These are phyloP conservation scores for Ashinkailepas kermadecensis DNA, from an alignment of 2,888 invertebrate genomes.

Conservation along the genomic window DNA sequence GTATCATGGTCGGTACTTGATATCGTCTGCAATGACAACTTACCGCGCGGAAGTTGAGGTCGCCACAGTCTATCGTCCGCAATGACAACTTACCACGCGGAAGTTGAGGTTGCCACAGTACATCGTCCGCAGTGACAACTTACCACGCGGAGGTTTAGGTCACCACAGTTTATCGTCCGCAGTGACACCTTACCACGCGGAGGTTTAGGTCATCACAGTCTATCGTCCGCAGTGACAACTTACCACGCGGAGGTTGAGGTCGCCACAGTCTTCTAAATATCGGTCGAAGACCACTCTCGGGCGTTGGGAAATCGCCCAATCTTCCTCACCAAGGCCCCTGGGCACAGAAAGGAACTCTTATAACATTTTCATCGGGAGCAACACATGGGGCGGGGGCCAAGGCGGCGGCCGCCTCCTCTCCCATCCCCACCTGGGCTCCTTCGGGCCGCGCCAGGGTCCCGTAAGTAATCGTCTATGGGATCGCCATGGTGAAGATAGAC, in stretches of 20 bases:
- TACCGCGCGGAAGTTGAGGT: too few species aligned
- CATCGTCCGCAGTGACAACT: not conserved
- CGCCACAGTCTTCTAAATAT: not conserved
- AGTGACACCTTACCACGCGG: not conserved
- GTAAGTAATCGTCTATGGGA: too few species aligned
- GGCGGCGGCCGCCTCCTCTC: too few species aligned
- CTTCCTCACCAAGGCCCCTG: constrained; percentile 2
- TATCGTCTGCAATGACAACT: too few species aligned
- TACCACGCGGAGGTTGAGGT: not conserved
- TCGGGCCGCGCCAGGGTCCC: too few species aligned
- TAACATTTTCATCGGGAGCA: too few species aligned
- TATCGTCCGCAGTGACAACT: not conserved
- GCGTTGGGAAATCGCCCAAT: not conserved
- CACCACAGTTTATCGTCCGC: not conserved
- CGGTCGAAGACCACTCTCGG: not conserved
- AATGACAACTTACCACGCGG: not conserved
- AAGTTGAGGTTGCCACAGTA: not conserved
- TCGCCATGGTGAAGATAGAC: too few species aligned
- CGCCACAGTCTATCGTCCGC: too few species aligned
- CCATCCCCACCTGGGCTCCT: too few species aligned
- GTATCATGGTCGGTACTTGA: too few species aligned
- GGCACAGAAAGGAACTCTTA: too few species aligned
- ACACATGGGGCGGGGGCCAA: too few species aligned
- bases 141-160: not conserved
- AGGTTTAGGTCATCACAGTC: not conserved